These are phyloP conservation scores for Gobiocypris rarus DNA, from an alignment of 2,113 vertebrate genomes.

Conservation along the genomic window DNA sequence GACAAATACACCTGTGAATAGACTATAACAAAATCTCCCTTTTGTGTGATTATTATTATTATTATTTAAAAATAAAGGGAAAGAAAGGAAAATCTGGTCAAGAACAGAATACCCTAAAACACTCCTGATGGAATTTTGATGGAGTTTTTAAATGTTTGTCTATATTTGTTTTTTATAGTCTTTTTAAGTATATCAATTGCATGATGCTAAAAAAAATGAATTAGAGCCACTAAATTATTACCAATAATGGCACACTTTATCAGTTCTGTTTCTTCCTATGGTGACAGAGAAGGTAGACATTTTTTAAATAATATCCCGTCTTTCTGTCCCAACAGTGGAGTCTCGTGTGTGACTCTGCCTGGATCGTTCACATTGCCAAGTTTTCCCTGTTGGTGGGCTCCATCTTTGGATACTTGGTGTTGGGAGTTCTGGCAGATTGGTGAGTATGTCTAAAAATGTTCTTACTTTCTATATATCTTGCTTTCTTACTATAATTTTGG, in stretches of 20 bases:
- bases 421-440: conserved; percentile 96
- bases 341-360: conserved; percentile 89
- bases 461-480: background rate
- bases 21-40: background rate
- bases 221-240: too few species aligned
- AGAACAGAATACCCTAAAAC: too few species aligned
- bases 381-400: conserved; percentile 96
- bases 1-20: background rate
- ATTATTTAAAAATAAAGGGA: too few species aligned
- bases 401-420: conserved; percentile 96
- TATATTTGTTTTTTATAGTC: too few species aligned
- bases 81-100: too few species aligned
- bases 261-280: too few species aligned
- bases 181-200: too few species aligned
- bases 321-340: conserved; percentile 85
- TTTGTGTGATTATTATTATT: background rate
- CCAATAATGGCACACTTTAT: too few species aligned
- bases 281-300: background rate
- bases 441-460: conserved; percentile 71
- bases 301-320: background rate
- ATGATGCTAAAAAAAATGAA: too few species aligned
- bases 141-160: too few species aligned
- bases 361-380: conserved; percentile 96
- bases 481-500: background rate
- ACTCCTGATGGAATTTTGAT: too few species aligned